A percentile compares a stretch with the other conserved stretches of the same genome.
Evolutionary conservation across 2,888 invertebrate species (phyloP).

Genomic region (Desoria tigrina): DNA sequence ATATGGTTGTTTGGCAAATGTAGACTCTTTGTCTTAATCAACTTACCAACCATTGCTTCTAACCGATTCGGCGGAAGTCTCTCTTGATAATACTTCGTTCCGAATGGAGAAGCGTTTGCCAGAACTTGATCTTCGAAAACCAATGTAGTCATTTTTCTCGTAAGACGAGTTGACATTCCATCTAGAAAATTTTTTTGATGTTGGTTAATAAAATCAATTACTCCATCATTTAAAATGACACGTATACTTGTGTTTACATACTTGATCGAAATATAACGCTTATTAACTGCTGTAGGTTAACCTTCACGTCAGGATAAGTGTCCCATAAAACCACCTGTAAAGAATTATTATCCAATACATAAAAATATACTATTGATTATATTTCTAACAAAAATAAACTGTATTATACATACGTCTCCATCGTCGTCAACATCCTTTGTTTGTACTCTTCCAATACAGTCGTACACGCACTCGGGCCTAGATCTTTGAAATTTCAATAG

Average conservation of each 20-base stretch:
- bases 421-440: conserved; percentile 28
- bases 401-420: conserved; percentile 26
- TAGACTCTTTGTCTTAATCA: not conserved
- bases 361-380: not conserved
- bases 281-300: conserved; percentile 30
- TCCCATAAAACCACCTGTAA: conserved; percentile 29
- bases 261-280: conserved; percentile 31
- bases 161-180: conserved; percentile 42
- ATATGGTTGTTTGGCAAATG: not conserved
- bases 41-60: conserved; percentile 38
- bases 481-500: not conserved
- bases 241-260: conserved; percentile 10
- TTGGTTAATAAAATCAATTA: not conserved
- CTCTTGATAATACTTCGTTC: conserved; percentile 42
- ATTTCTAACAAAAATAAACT: no score
- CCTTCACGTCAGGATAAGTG: conserved; percentile 24
- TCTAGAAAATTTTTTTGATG: conserved; percentile 23
- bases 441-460: conserved; percentile 25
- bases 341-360: not conserved
- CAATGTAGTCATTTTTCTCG: conserved; percentile 41
- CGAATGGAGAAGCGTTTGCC: conserved; percentile 43
- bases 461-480: conserved; percentile 34
- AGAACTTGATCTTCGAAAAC: conserved; percentile 43
- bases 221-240: conserved; percentile 1
- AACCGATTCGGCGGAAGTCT: conserved; percentile 39